Base-by-base conservation (phyloP, 53 echinoderm and acorn worm species). In the Apostichopus leukothele region DNA sequence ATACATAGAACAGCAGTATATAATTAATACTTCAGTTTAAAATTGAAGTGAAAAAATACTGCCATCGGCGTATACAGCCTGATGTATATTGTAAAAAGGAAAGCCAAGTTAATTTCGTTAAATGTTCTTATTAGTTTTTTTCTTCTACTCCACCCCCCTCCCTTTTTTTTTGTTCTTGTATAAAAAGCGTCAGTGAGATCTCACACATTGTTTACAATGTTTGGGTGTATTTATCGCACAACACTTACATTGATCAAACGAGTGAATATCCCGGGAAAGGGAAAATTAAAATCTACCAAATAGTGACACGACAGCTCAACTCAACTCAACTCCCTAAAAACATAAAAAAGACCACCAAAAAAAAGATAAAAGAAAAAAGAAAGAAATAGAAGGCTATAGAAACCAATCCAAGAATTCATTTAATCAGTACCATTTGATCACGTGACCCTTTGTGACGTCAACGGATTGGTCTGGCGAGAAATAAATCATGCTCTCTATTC, bases 391-490 rank as follows among this genome's bases (percentile, higher is more conserved):
- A 67, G 76, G 10, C 23, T 23, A 18, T 9, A 51, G 23, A 83
- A 53, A 60, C 83, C 83, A 83, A 60, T 83, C 54, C 53, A 60
- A 52, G 5, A 83, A 63, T 51, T 67, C 66, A 85, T 50, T 67
- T 51, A 85, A 85, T 85, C 85, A 85, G 60, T 50, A 10, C 50
- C 18, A 63, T 85, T 39, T 85, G 50, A 67, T 10, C 67, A 85
- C 85, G 68, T 85, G 71, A 71, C 71, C 6, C 18, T 6, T 14
- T n/a, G 71, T 71, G 85, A 85, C 85, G 85, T 85, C 85, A 67
- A 66, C 50, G 50, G 26, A 60, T 67, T 67, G 85, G 67, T 67
- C 85, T 66, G 50, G 18, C 67, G 26, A 85, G 25, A 67, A 67
- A 85, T 67, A 85, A 85, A 85, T 85, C 85, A 85, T 50, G 21